Evolutionary conservation across 2,797 vertebrate species (phyloP), one percentile per base, ranked within the genome.

Genomic region (Chrosomus eos): DNA sequence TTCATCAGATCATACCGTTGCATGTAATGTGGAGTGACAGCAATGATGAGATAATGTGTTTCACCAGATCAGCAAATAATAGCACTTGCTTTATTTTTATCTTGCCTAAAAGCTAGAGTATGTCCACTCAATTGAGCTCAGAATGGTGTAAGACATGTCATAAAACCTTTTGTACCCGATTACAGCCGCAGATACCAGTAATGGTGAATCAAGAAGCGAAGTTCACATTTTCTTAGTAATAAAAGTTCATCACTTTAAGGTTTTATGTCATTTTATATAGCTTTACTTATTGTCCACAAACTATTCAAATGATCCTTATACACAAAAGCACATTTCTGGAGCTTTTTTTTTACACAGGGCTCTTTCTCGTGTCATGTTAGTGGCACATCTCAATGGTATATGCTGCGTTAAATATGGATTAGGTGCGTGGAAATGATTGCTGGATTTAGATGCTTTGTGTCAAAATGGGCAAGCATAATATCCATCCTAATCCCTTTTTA

Each of bases 401-500:
- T 86, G 11, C 64, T 70, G 74, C 26, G 79, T 85, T 88, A 85
- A 88, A 90, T 89, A 88, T 84, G 87, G 87, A 89, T 84, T 26
- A 88, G 77, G 70, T 64, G 31, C 48, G 53, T 77, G 85, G 77
- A 81, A 90, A 86, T 45, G 86, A 91, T 90, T 85, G 75, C 8
- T 83, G 88, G 80, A 90, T 90, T 86, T 86, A 71, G 60, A 72
- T 82, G 87, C 89, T 90, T 92, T 91, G 87, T 90, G 79, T 77
- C 21, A 82, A 84, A 91, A 81, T 86, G 79, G 89, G 87, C 88
- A 90, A 90, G 85, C 81, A 87, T 91, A 91, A 91, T 89, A 89
- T 76, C 88, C 91, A 90, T 92, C 89, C 45, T 90, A 91, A 93
- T 93, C 92, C 92, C 83, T 88, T 92, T 90, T 89, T 86, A 80